Evolutionary conservation across 2,888 invertebrate species (phyloP), one percentile per base, ranked within the genome.

Genomic region (Rhaphigaster nebulosa): DNA sequence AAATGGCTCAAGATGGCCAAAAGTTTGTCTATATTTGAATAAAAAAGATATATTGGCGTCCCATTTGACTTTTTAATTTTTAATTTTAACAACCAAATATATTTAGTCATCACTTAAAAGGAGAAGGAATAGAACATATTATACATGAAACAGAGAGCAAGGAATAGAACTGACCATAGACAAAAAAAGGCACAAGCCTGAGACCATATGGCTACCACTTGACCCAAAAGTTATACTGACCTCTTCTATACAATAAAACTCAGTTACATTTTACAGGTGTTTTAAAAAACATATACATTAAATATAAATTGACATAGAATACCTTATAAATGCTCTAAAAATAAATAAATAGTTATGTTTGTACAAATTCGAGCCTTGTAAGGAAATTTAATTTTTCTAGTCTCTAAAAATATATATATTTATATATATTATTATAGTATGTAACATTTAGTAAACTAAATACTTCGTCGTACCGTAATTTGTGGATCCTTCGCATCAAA

Each of bases 121-220:
- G 3, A 60, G 12, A 60, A 60, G 13, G 10, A 60, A n/a, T 60
- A 12, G 4, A 29, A 18, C 15, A 76, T 23, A 76, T 38, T 76
- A 76, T 13, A 76, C 38, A 76, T 38, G 38, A 15, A 76, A 38
- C 34, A 38, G 70, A 23, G 38, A 20, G 8, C 18, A 34, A 23
- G 34, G 20, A 29, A 76, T 6, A 76, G 20, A 76, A 76, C 70
- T 76, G 70, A 76, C 70, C 70, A 76, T 76, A 34, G 70, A 76
- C 70, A 76, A 76, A 76, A 65, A 76, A 76, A 38, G 70, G 20
- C 38, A 76, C 70, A 76, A 76, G 70, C 20, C 34, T 76, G 38
- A 10, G 70, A 76, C 70, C 70, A 76, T 76, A 76, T 76, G 70
- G 70, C 70, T 76, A 6, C 70, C 70, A 76, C 70, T 76, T 76